Percentiles rank a stretch among this genome's conserved stretches.
phyloP scores from a whole-genome alignment of 2,113 vertebrate species.

The Peucedramus taeniatus region DNA sequence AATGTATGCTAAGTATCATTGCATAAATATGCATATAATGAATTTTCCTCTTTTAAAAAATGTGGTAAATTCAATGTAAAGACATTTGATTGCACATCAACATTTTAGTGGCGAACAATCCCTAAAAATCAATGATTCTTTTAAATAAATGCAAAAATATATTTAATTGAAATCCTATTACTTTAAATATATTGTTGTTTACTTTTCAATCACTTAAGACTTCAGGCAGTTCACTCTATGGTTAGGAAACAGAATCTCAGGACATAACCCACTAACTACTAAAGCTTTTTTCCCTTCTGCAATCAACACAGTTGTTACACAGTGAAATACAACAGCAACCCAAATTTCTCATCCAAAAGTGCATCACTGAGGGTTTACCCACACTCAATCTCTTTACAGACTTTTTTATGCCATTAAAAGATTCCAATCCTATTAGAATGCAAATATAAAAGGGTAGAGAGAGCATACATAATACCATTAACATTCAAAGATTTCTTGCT shows the following conservation, averaged over 20 bases:
- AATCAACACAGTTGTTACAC: not conserved
- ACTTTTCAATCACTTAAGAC: not conserved
- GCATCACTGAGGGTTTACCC: not conserved
- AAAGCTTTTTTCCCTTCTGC: not conserved
- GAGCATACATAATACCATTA: conserved; percentile 21
- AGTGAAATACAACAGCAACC: not conserved
- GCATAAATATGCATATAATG: conserved; percentile 61
- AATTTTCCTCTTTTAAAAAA: not conserved
- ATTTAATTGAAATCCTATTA: conserved; percentile 8
- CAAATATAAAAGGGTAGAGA: conserved; percentile 44
- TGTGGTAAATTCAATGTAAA: conserved; percentile 28
- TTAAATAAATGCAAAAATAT: not conserved
- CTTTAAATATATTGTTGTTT: conserved; percentile 26
- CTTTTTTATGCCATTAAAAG: conserved; percentile 9
- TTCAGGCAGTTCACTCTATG: not conserved
- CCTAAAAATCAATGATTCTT: conserved; percentile 12
- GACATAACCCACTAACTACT: not conserved
- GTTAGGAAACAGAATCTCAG: not conserved
- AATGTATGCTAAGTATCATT: conserved; percentile 50
- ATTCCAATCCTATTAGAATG: conserved; percentile 48
- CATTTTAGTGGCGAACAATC: not conserved
- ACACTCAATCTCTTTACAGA: not conserved
- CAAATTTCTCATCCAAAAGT: not conserved
- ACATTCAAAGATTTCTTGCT: conserved; percentile 41
- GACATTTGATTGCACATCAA: conserved; percentile 11